These are phyloP conservation scores for Tachycineta bicolor DNA, from an alignment of 2,113 vertebrate genomes.

Conservation along the genomic window DNA sequence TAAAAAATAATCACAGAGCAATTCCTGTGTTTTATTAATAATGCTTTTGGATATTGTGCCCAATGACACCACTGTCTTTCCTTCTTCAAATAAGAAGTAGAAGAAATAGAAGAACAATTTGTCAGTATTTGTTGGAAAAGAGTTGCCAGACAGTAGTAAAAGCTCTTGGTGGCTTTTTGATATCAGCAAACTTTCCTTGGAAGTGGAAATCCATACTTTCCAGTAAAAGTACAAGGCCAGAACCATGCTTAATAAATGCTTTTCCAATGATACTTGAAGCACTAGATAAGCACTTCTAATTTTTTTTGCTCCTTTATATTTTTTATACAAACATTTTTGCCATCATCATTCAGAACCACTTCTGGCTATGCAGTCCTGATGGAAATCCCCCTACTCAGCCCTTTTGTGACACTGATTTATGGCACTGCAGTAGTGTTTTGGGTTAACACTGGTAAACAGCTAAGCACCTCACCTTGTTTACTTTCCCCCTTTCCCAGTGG, in stretches of 20 bases:
- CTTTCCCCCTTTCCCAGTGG: neutral
- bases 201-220: neutral
- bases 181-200: neutral
- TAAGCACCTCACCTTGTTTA: neutral
- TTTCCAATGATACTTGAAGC: neutral
- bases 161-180: neutral
- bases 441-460: neutral
- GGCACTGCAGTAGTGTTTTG: neutral
- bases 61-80: neutral
- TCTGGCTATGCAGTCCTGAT: neutral
- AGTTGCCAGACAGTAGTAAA: neutral
- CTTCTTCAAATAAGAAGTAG: neutral
- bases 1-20: neutral
- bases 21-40: neutral
- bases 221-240: neutral
- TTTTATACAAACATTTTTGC: neutral
- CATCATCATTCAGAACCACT: neutral
- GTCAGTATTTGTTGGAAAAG: neutral
- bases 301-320: neutral
- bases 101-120: constrained; percentile 4
- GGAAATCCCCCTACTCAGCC: neutral
- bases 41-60: neutral
- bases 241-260: neutral
- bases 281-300: neutral
- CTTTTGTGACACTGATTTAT: neutral